Percentiles rank a stretch among this genome's conserved stretches.
Conservation (phyloP, 2,113 vertebrate species). For the Campylomormyrus tamandua region DNA sequence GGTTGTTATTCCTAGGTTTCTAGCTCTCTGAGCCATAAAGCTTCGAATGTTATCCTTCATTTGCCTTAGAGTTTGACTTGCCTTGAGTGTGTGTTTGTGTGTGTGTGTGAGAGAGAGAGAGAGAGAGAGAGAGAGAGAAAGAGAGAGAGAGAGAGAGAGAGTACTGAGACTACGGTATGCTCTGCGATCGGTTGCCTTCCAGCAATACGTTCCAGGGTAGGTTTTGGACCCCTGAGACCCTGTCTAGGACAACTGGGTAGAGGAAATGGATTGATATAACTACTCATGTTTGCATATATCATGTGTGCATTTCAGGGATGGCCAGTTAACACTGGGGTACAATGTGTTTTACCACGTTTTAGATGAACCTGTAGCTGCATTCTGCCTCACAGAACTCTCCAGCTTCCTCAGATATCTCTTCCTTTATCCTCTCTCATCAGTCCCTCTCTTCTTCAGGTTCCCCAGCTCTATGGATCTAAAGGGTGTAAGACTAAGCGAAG, state of each 20-base stretch:
- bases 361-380: background rate
- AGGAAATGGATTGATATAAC: background rate
- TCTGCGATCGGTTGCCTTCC: background rate
- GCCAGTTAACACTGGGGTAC: background rate
- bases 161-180: background rate
- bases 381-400: background rate
- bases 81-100: too few relatives aligned
- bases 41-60: too few relatives aligned
- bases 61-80: too few relatives aligned
- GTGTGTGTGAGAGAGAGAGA: too few relatives aligned
- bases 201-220: background rate
- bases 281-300: background rate
- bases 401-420: background rate
- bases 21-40: too few relatives aligned
- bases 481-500: background rate
- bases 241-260: background rate
- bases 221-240: background rate
- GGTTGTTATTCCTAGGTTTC: too few relatives aligned
- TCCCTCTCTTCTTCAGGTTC: slow-evolving; percentile 4
- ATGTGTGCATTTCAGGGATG: background rate
- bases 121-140: too few relatives aligned
- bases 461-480: slow-evolving; percentile 5
- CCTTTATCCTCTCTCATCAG: slow-evolving; percentile 1
- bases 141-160: too few relatives aligned
- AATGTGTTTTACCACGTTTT: background rate